Evolutionary conservation across 1,140 invertebrate genomes (phyloP), one percentile per base, ranked within the genome.

Genomic region (Copidosoma floridanum): DNA sequence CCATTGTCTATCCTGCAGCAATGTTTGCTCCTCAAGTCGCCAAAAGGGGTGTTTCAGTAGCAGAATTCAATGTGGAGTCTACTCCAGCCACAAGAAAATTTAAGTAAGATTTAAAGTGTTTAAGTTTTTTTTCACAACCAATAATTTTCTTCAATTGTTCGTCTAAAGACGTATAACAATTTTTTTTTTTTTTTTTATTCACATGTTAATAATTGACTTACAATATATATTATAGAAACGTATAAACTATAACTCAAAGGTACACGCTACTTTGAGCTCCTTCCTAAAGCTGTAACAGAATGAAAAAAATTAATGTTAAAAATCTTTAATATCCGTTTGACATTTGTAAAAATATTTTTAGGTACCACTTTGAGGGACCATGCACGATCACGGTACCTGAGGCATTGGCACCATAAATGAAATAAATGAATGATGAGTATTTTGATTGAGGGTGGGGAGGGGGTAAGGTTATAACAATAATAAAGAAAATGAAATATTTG

Each of bases 1-100:
- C 91, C 2, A 84, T 93, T 10, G 92, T 95, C 2, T 94, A 95
- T 78, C 93, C 93, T 14, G 93, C 93, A n/a, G 92, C 92, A n/a
- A 90, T 91, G 87, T 95, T 93, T 84, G 93, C 92, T 5, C 92
- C 92, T 0, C 77, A 84, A 68, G 88, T 92, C 1, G 90, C 91
- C 18, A 76, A 80, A 16, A 81, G 91, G 64, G 90, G 90, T 7
- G 84, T 92, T 20, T 86, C 90, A 23, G 92, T 95, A 7, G 93
- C 91, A 1, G 93, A 96, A 80, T 95, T 96, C 71, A 96, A 96
- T 71, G 79, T 95, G 59, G 92, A 94, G 81, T 71, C 82, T 8
- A 93, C 92, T 26, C 85, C 88, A 23, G 86, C 85, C 18, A 91
- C 90, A 6, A 68, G 82, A 21, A 73, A 84, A 48, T 90, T 92